These are phyloP conservation scores for Columbina picui DNA, from an alignment of 2,113 vertebrate species.

Conservation along the genomic window DNA sequence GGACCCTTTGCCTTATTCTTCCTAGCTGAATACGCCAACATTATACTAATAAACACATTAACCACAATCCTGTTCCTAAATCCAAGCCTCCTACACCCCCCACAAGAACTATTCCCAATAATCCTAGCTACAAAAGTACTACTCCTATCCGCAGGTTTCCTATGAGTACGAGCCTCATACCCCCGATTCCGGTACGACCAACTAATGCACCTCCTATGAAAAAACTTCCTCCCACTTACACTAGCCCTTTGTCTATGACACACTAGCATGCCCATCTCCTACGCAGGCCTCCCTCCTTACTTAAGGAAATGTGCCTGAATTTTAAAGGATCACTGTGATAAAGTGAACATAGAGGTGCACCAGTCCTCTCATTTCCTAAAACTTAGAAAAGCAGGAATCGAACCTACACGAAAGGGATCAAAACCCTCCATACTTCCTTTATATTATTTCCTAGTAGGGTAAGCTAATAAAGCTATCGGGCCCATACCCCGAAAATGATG, in stretches of 20 bases:
- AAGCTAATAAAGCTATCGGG: constrained; percentile 69
- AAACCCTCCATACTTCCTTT: constrained; percentile 52
- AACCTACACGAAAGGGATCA: constrained; percentile 31
- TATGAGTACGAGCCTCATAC: neutral
- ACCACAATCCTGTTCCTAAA: neutral
- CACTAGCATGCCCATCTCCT: no score
- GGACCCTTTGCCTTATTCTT: neutral
- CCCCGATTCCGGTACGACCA: constrained; percentile 4
- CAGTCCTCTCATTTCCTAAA: neutral
- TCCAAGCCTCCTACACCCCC: fast-evolving
- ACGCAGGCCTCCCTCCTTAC: no score
- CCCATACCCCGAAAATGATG: no score
- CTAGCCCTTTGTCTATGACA: no score
- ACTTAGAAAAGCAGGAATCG: constrained; percentile 15
- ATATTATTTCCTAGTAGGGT: constrained; percentile 65
- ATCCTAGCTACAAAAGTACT: neutral
- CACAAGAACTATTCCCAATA: fast-evolving
- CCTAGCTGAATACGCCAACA: neutral
- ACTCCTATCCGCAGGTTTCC: fast-evolving
- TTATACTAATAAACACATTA: neutral
- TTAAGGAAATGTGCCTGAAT: no score
- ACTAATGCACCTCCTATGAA: neutral
- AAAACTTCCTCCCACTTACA: constrained; percentile 28
- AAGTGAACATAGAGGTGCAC: neutral
- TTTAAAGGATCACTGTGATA: no score